Conservation (phyloP, 2,888 invertebrate species). For the Agelastica alni region DNA sequence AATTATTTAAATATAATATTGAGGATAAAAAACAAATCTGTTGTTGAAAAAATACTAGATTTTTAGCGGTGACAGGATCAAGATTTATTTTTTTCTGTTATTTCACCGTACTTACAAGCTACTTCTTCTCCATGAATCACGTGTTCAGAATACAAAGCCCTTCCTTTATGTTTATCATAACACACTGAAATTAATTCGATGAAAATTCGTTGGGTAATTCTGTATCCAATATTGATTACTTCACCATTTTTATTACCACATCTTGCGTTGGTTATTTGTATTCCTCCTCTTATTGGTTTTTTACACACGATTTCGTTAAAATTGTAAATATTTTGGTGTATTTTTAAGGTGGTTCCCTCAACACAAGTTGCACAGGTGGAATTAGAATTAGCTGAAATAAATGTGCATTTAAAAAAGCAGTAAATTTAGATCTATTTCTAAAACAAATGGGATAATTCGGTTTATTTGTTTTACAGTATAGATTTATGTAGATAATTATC, state of each 20-base stretch:
- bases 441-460: too few relatives aligned
- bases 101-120: conserved; percentile 46
- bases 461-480: too few relatives aligned
- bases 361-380: conserved; percentile 42
- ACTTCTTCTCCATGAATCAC: conserved; percentile 51
- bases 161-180: conserved; percentile 48
- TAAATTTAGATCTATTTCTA: too few relatives aligned
- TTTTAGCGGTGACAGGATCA: too few relatives aligned
- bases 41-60: too few relatives aligned
- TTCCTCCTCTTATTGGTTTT: conserved; percentile 43
- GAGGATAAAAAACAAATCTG: too few relatives aligned
- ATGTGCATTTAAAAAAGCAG: too few relatives aligned
- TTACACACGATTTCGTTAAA: conserved; percentile 45
- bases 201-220: conserved; percentile 38
- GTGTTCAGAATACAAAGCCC: conserved; percentile 51
- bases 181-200: conserved; percentile 50
- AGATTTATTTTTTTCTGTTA: neutral
- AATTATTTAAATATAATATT: too few relatives aligned
- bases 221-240: conserved; percentile 48
- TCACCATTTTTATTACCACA: conserved; percentile 45
- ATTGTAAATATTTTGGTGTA: conserved; percentile 33
- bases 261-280: conserved; percentile 40
- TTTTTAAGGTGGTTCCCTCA: conserved; percentile 36
- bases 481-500: too few relatives aligned
- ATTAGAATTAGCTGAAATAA: conserved; percentile 45